Percentiles rank a stretch among this genome's conserved stretches.
These are phyloP conservation scores for Orthosia cruda DNA, from an alignment of 2,888 invertebrate species.

Conservation along the genomic window DNA sequence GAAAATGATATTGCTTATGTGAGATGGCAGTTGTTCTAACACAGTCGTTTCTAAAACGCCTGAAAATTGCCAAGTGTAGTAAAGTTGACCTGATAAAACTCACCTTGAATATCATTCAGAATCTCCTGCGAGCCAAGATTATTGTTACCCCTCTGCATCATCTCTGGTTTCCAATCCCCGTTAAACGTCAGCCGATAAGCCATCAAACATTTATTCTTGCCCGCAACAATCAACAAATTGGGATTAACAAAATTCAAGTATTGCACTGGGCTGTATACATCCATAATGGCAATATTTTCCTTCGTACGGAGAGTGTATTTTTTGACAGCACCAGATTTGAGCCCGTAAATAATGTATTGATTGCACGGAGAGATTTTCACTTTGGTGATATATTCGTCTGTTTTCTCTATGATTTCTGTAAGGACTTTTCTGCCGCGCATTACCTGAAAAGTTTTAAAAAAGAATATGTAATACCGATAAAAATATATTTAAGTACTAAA, in stretches of 20 bases:
- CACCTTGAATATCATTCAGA: slow-evolving; percentile 87
- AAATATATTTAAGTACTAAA: too few species aligned
- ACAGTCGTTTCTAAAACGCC: neutral
- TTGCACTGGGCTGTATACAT: slow-evolving; percentile 84
- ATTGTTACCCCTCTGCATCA: slow-evolving; percentile 85
- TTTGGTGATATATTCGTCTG: slow-evolving; percentile 86
- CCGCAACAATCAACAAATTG: slow-evolving; percentile 84
- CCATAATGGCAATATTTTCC: slow-evolving; percentile 81
- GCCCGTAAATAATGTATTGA: slow-evolving; percentile 89
- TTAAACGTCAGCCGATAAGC: slow-evolving; percentile 78
- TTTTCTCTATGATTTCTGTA: slow-evolving; percentile 85
- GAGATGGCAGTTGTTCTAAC: too few species aligned
- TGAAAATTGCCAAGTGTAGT: neutral
- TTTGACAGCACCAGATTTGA: slow-evolving; percentile 85
- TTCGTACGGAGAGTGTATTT: slow-evolving; percentile 85
- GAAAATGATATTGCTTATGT: too few species aligned
- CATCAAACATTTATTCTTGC: slow-evolving; percentile 86
- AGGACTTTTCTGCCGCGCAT: slow-evolving; percentile 87
- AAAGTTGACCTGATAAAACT: slow-evolving; percentile 10
- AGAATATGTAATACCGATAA: too few species aligned
- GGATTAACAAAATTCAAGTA: slow-evolving; percentile 85
- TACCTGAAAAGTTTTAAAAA: slow-evolving; percentile 75
- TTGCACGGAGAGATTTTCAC: slow-evolving; percentile 90
- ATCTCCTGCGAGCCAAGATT: slow-evolving; percentile 89
- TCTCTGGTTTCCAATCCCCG: slow-evolving; percentile 83